Percentiles rank a stretch among this genome's conserved stretches.
Conservation (phyloP, 2,113 vertebrate genomes). For the Hyaena hyaena region DNA sequence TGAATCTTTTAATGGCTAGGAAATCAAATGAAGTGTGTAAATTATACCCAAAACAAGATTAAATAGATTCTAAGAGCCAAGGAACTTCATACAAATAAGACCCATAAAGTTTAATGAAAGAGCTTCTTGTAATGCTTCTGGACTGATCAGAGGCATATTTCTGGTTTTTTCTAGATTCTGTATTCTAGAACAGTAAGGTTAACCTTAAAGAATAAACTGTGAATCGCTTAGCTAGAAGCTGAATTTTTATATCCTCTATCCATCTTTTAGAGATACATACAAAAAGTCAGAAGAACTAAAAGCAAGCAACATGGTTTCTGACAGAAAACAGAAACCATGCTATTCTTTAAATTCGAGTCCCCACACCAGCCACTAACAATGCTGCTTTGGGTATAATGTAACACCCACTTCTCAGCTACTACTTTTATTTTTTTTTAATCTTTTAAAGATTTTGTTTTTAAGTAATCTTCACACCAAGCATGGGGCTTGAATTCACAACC, state of each 20-base stretch:
- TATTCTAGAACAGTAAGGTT: neutral
- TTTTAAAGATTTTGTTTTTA: neutral
- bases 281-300: neutral
- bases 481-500: neutral
- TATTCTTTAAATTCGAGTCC: neutral
- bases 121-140: neutral
- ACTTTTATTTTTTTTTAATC: neutral
- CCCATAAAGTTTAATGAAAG: neutral
- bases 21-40: neutral
- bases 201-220: neutral
- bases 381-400: neutral
- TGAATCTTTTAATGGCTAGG: neutral
- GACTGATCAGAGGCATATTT: neutral
- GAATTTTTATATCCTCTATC: neutral
- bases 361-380: neutral
- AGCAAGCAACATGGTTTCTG: neutral
- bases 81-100: neutral
- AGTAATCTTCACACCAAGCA: neutral
- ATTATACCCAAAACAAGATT: neutral
- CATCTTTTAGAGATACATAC: neutral
- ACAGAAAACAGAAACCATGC: neutral
- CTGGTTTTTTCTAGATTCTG: neutral
- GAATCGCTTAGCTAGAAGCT: neutral
- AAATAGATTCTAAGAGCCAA: neutral
- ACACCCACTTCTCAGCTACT: neutral